Conservation (phyloP, 2,888 invertebrate genomes). For the Hedychridium roseum region DNA sequence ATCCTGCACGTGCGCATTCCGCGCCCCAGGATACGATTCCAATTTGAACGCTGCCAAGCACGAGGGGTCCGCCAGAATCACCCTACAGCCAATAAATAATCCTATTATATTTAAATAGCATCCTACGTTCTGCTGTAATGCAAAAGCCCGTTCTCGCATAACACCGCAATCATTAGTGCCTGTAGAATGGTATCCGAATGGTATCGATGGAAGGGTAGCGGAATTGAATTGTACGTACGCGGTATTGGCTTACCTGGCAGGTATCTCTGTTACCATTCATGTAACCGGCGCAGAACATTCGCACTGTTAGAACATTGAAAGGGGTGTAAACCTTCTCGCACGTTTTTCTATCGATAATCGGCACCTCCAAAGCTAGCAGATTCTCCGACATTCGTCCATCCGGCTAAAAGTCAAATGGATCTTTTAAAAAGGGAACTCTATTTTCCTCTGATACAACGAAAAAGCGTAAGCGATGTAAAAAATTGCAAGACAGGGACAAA, state of each 20-base stretch:
- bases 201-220: too few species aligned
- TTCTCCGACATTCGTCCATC: constrained; percentile 50
- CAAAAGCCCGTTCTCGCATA: too few species aligned
- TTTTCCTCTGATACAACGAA: too few species aligned
- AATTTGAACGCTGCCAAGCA: constrained; percentile 42
- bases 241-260: too few species aligned
- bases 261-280: too few species aligned
- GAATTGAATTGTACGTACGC: too few species aligned
- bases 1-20: constrained; percentile 48
- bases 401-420: constrained; percentile 32
- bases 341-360: constrained; percentile 59
- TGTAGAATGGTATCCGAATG: too few species aligned
- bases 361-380: constrained; percentile 66
- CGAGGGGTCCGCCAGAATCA: constrained; percentile 57
- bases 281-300: constrained; percentile 71
- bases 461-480: too few species aligned
- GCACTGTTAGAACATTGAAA: constrained; percentile 61
- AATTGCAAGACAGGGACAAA: too few species aligned
- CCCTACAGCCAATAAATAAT: constrained; percentile 37
- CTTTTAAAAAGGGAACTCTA: too few species aligned
- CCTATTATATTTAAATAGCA: constrained; percentile 4
- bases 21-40: constrained; percentile 58
- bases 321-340: constrained; percentile 63
- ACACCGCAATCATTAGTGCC: too few species aligned
- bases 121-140: too few species aligned